These are phyloP conservation scores for Alcis repandata DNA, from an alignment of 2,888 invertebrate species.

Conservation along the genomic window DNA sequence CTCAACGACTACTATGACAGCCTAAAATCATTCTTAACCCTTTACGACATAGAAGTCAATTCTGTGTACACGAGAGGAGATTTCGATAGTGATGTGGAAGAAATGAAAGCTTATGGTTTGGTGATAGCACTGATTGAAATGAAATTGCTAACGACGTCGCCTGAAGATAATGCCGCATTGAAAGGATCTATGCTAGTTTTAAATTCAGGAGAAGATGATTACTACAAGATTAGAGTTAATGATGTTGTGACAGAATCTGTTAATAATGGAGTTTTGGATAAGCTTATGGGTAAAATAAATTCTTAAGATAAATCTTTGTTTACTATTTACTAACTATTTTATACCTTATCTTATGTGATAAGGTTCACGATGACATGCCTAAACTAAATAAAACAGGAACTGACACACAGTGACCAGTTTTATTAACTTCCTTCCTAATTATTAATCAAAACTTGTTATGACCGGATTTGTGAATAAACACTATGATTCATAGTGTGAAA, in stretches of 20 bases:
- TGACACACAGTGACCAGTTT: not conserved
- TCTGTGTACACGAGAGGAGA: conserved; percentile 61
- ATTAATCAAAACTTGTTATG: not conserved
- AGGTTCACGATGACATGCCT: too few relatives aligned
- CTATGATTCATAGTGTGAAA: not conserved
- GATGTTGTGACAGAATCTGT: conserved; percentile 70
- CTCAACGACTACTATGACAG: conserved; percentile 66
- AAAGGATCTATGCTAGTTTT: conserved; percentile 51
- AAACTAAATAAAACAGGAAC: too few relatives aligned
- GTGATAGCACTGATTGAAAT: conserved; percentile 71
- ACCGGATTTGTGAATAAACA: not conserved
- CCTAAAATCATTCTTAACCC: conserved; percentile 59
- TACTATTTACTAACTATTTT: conserved; percentile 3
- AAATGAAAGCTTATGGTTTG: conserved; percentile 67
- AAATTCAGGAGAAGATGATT: conserved; percentile 52
- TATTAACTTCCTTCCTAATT: not conserved
- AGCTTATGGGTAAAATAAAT: conserved; percentile 55
- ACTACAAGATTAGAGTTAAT: conserved; percentile 65
- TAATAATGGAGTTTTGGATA: conserved; percentile 66
- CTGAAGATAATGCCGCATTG: conserved; percentile 58
- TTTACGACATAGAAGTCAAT: conserved; percentile 62
- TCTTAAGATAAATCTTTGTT: conserved; percentile 8
- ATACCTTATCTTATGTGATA: too few relatives aligned
- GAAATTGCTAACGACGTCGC: conserved; percentile 60
- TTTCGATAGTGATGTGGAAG: conserved; percentile 63